A percentile compares a stretch with the other conserved stretches of the same genome.
Evolutionary conservation across 2,113 vertebrate species (phyloP).

Genomic region (Phrynosoma blainvillii): DNA sequence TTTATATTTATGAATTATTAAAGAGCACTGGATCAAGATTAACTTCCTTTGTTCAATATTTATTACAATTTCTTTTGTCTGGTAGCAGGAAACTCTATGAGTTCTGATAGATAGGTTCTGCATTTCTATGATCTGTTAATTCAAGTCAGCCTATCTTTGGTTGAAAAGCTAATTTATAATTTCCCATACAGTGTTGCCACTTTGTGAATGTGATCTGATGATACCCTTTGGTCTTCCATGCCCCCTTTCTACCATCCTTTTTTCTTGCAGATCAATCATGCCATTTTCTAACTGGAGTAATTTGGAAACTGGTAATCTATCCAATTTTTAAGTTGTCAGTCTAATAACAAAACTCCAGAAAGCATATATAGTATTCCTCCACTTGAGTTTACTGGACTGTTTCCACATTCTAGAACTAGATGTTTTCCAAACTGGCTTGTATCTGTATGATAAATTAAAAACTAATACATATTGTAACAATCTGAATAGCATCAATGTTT

Average conservation of each 20-base stretch:
- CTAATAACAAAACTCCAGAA: conserved; percentile 38
- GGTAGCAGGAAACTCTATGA: conserved; percentile 25
- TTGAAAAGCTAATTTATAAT: conserved; percentile 65
- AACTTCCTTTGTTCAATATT: conserved; percentile 59
- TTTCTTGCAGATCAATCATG: not conserved
- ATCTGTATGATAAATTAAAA: not conserved
- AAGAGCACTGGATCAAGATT: conserved; percentile 33
- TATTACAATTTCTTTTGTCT: conserved; percentile 67
- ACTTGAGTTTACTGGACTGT: not conserved
- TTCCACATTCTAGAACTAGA: too few species aligned
- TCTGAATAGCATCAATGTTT: too few species aligned
- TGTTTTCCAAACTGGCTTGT: not conserved
- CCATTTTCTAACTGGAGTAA: conserved; percentile 6
- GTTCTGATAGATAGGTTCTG: conserved; percentile 54
- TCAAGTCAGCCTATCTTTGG: conserved; percentile 29
- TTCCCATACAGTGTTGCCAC: conserved; percentile 50
- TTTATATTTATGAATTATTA: conserved; percentile 68
- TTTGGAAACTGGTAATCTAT: conserved; percentile 48
- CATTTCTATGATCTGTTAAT: conserved; percentile 51
- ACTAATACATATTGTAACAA: too few species aligned
- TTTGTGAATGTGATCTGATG: conserved; percentile 43
- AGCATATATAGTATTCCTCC: not conserved
- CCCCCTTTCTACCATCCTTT: not conserved
- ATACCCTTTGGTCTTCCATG: conserved; percentile 18
- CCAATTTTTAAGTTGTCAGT: conserved; percentile 25